phyloP scores from a whole-genome alignment of 1,140 invertebrate species.

The Cyphomyrmex costatus region DNA sequence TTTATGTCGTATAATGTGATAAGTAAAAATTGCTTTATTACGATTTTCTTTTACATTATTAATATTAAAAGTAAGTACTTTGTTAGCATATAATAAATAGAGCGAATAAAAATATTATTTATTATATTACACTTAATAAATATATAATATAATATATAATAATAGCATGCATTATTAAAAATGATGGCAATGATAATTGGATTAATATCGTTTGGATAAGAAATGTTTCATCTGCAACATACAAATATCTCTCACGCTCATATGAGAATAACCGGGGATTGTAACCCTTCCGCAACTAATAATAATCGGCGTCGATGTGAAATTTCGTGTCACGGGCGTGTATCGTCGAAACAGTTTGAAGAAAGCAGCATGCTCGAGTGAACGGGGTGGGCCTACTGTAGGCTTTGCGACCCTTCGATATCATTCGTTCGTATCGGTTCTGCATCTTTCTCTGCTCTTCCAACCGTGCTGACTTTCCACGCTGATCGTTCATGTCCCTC shows the following conservation, averaged over 20 bases:
- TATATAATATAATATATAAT: too few species aligned
- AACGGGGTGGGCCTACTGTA: slow-evolving; percentile 31
- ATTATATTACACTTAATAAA: not conserved
- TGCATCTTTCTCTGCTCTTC: not conserved
- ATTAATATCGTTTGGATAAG: not conserved
- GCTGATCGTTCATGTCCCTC: slow-evolving; percentile 34
- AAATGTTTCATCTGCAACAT: not conserved
- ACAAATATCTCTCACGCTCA: slow-evolving; percentile 24
- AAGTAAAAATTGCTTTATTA: not conserved
- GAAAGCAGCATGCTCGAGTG: slow-evolving; percentile 14
- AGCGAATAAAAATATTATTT: not conserved
- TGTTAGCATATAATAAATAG: not conserved
- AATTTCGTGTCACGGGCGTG: slow-evolving; percentile 47
- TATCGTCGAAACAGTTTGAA: not conserved
- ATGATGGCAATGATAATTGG: not conserved
- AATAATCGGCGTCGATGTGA: slow-evolving; percentile 18
- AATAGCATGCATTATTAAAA: not conserved
- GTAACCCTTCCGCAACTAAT: slow-evolving; percentile 36
- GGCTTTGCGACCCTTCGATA: slow-evolving; percentile 33
- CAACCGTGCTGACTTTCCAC: not conserved
- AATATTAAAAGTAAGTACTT: slow-evolving; percentile 9
- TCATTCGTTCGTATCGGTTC: slow-evolving; percentile 32
- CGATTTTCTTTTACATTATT: not conserved
- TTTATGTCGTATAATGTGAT: not conserved
- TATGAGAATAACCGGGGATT: not conserved